Evolutionary conservation across 35 echinoderm and acorn worm species (phyloP), one percentile per base, ranked within the genome.

Genomic region (Strongylocentrotus purpuratus): DNA sequence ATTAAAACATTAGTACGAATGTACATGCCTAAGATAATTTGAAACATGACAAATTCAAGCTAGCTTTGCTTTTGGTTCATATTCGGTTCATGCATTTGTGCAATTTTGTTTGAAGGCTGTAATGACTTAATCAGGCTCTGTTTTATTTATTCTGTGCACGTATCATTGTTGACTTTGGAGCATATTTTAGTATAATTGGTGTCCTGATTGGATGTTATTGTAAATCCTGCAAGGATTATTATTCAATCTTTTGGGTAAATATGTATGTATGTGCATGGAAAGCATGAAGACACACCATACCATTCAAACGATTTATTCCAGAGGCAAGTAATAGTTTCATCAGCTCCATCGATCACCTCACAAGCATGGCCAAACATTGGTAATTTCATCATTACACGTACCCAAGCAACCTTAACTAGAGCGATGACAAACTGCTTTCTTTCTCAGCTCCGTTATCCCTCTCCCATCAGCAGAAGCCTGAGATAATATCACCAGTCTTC

Each of bases 401-500:
- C 11, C 70, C 86, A 7, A 89, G 87, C 45, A 9, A 89, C 33
- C 87, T 89, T 31, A 89, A 89, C 32, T 25, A 78, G 65, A 78
- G 65, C 20, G 65, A 18, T 78, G 65, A 78, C 65, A 78, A 78
- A n/a, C 65, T 78, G 65, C 65, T 78, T 28, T 78, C 65, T 28
- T 7, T 78, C 22, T 78, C 28, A 78, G 28, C 28, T 78, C 8
- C 65, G 20, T 78, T 78, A 78, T 78, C 65, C 65, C 87, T 89
- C 87, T 46, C 87, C 87, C 87, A 78, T 78, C 65, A n/a, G 65
- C 31, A 5, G 4, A 9, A 89, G 45, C 4, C 32, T 89, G 87
- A 89, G 87, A 89, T 89, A 33, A 89, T 9, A 89, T 89, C 87
- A 89, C 33, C 45, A 45, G 32, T 45, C 33, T 89, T 33, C 45